Evolutionary conservation across 2,797 vertebrate genomes (phyloP), one percentile per base, ranked within the genome.

Genomic region (Malurus leucopterus): DNA sequence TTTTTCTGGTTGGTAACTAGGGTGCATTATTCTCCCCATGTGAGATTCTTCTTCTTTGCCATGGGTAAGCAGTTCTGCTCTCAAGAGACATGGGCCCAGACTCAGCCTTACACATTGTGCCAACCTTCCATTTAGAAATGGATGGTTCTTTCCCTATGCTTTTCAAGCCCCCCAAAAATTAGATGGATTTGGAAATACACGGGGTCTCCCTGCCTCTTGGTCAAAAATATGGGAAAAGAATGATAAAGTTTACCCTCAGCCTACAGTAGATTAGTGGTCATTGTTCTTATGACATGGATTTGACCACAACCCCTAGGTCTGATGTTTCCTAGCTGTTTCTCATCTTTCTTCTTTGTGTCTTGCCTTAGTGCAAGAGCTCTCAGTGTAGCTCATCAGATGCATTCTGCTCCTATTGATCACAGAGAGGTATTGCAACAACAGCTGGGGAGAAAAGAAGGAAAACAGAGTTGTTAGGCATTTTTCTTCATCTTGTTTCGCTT

Each of bases 401-500:
- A 23, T 53, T 72, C 38, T 40, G 17, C 32, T 83, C 43, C 40
- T 84, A 51, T 81, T 90, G 70, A 63, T 88, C 72, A 65, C 47
- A 59, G n/a, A 78, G n/a, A 24, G 16, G 16, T 15, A 50, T 86
- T 79, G 36, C 38, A 72, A 24, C 5, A 27, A 27, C 30, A 90
- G 9, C 43, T 71, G 47, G 23, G 34, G 30, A 88, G 64, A 84
- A 79, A 73, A 94, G 62, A 82, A 72, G 8, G 15, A 86, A 92
- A 77, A 27, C 3, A 54, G 32, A 26, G 4, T 30, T 67, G 13
- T 59, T 75, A 8, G 13, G 16, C 22, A 18, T 91, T 88, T 93
- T 90, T 46, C 43, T 91, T 94, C 83, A 63, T 93, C 68, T 91
- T 93, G 62, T 94, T 95, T 94, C 71, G n/a, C 86, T 93, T 92